Evolutionary conservation across 2,888 invertebrate genomes (phyloP).

Genomic region (Diploptera punctata): DNA sequence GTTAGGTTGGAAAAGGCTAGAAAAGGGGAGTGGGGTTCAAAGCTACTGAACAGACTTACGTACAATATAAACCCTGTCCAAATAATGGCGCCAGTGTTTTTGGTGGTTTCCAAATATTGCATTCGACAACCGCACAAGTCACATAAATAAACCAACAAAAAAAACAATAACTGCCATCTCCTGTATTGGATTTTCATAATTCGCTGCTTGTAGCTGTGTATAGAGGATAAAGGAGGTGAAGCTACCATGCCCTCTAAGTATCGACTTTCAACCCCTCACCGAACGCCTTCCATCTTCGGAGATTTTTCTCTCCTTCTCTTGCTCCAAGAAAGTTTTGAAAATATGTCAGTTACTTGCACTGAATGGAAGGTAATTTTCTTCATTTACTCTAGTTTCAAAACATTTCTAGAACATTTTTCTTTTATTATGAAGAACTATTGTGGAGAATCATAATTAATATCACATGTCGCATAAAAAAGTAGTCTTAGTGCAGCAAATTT

Average conservation of each 20-base stretch:
- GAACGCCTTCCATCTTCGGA: neutral
- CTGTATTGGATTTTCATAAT: slow-evolving; percentile 39
- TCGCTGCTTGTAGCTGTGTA: slow-evolving; percentile 29
- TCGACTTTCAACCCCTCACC: slow-evolving; percentile 6
- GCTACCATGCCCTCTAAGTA: slow-evolving; percentile 3
- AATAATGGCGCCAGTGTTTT: slow-evolving; percentile 34
- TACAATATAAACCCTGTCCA: slow-evolving; percentile 22
- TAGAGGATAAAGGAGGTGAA: neutral
- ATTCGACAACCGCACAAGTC: slow-evolving; percentile 39
- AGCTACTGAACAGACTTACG: neutral
- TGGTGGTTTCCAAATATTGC: slow-evolving; percentile 39
- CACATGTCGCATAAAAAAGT: too few relatives aligned
- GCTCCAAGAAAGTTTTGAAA: neutral
- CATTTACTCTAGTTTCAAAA: neutral
- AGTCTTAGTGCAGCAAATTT: too few relatives aligned
- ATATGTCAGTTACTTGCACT: neutral
- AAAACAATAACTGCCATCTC: slow-evolving; percentile 40
- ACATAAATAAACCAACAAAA: slow-evolving; percentile 36
- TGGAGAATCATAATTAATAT: too few relatives aligned
- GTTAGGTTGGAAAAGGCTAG: too few relatives aligned
- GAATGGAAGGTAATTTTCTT: neutral
- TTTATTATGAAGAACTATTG: too few relatives aligned
- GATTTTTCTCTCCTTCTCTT: neutral
- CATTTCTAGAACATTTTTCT: too few relatives aligned
- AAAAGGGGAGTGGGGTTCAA: neutral